Evolutionary conservation across 2,888 invertebrate species (phyloP).

Genomic region (Drepanosiphum platanoidis): DNA sequence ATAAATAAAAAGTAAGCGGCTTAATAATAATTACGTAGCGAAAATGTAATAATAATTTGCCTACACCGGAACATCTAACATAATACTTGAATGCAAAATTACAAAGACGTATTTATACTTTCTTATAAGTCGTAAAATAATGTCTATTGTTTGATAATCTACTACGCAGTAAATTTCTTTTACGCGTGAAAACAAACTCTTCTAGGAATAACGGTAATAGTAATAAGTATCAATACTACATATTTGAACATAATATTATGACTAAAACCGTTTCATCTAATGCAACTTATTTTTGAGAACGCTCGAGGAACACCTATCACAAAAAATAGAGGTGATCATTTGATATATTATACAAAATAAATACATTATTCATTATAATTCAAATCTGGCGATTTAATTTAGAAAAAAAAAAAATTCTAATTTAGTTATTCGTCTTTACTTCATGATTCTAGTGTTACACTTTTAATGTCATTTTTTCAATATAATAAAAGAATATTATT

Average conservation of each 20-base stretch:
- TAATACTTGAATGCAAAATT: conserved; percentile 7
- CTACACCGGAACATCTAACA: conserved; percentile 18
- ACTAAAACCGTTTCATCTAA: no score
- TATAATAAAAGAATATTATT: not conserved
- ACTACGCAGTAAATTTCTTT: not conserved
- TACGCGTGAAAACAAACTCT: not conserved
- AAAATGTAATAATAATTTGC: conserved; percentile 21
- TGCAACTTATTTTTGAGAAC: no score
- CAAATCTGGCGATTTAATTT: no score
- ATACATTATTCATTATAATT: no score
- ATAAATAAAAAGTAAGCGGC: conserved; percentile 30
- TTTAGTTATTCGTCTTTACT: no score
- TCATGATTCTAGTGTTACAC: not conserved
- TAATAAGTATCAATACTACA: not conserved
- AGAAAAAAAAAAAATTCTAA: no score
- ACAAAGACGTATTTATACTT: not conserved
- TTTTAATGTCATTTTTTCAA: not conserved
- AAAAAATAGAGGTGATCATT: no score
- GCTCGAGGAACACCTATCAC: no score
- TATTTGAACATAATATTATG: no score
- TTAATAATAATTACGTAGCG: not conserved
- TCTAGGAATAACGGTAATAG: conserved; percentile 29
- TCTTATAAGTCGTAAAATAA: conserved; percentile 3
- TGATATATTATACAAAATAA: no score
- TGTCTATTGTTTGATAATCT: conserved; percentile 8